phyloP scores from a whole-genome alignment of 2,888 invertebrate genomes.

The Ophion ellenae region DNA sequence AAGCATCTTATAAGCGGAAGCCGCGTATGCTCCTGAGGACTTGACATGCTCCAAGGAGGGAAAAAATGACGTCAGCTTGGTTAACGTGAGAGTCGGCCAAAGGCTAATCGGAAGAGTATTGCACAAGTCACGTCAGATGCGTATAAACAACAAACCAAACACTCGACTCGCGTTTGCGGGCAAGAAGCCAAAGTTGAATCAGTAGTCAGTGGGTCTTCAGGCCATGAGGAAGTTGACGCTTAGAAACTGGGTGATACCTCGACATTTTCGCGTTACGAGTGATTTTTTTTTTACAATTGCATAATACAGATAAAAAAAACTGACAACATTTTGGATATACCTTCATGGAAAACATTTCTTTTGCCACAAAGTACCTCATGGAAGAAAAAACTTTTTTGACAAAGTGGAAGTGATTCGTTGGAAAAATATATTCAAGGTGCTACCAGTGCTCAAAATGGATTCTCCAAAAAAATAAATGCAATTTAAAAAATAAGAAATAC shows the following conservation, averaged over 20 bases:
- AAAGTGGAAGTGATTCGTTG: no score
- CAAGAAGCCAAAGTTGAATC: conserved; percentile 73
- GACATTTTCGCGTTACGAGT: background rate
- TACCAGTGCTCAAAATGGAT: no score
- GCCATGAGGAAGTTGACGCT: conserved; percentile 67
- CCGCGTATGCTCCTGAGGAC: background rate
- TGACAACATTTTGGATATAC: no score
- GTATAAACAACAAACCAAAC: conserved; percentile 24
- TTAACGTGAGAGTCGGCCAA: conserved; percentile 74
- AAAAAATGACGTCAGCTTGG: conserved; percentile 69
- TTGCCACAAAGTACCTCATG: no score
- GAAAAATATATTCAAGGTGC: no score
- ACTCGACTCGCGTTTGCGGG: conserved; percentile 71
- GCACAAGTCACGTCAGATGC: conserved; percentile 52
- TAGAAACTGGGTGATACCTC: background rate
- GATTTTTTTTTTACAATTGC: background rate
- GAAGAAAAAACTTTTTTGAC: no score
- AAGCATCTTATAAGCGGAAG: no score
- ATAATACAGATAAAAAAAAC: background rate
- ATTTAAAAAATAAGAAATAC: no score
- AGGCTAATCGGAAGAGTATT: conserved; percentile 72
- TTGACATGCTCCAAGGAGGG: background rate
- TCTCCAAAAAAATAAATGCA: no score
- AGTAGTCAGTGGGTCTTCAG: conserved; percentile 76
- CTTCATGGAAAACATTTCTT: no score